These are phyloP conservation scores for Microplitis manilae DNA, from an alignment of 2,888 invertebrate genomes.

Conservation along the genomic window DNA sequence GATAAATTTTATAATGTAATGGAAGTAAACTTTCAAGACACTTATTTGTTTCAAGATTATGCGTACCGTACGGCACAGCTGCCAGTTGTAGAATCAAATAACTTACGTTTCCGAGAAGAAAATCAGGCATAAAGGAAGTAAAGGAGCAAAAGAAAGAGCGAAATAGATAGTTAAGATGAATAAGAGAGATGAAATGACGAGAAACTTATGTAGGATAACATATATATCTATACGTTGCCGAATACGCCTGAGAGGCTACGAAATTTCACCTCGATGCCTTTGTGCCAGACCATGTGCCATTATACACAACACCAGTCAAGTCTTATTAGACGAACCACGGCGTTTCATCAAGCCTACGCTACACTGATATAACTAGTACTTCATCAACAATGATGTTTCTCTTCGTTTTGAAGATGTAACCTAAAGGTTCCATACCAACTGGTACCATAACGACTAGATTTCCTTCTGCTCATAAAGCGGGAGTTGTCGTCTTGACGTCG, in stretches of 20 bases:
- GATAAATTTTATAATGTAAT: constrained; percentile 4
- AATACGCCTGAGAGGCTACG: constrained; percentile 43
- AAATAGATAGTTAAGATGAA: constrained; percentile 15
- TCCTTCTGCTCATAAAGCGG: constrained; percentile 12
- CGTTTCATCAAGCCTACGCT: constrained; percentile 32
- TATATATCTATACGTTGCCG: not conserved
- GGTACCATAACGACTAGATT: constrained; percentile 25
- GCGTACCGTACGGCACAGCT: constrained; percentile 12
- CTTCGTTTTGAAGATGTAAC: constrained; percentile 40
- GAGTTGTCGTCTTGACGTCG: constrained; percentile 8
- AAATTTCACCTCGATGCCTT: constrained; percentile 51
- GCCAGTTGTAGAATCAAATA: constrained; percentile 25
- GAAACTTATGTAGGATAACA: constrained; percentile 9
- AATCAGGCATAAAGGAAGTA: constrained; percentile 16
- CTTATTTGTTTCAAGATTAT: constrained; percentile 12
- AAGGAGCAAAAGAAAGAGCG: constrained; percentile 11
- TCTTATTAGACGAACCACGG: constrained; percentile 52
- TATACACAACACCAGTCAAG: constrained; percentile 36
- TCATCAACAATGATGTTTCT: constrained; percentile 52
- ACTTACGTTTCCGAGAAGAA: constrained; percentile 31
- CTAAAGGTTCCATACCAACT: constrained; percentile 33
- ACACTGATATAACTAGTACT: constrained; percentile 40
- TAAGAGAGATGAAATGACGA: constrained; percentile 4
- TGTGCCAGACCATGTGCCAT: constrained; percentile 45
- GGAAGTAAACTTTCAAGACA: constrained; percentile 8